phyloP scores from a whole-genome alignment of 2,113 vertebrate species.

The Myiozetetes cayanensis region DNA sequence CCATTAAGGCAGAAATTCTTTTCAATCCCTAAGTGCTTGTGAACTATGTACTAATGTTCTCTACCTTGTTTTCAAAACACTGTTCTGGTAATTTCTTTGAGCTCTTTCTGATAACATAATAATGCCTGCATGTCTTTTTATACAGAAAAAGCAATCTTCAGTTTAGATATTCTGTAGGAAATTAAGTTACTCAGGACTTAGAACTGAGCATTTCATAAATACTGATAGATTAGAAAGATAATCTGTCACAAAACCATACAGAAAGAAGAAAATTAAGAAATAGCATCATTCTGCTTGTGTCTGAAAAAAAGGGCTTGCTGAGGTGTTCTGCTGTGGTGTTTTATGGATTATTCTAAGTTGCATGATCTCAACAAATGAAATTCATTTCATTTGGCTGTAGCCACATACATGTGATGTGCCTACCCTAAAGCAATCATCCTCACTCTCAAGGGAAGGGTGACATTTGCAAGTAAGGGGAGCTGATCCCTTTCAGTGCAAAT shows the following conservation, averaged over 20 bases:
- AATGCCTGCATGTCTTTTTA: neutral
- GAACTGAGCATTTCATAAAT: neutral
- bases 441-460: neutral
- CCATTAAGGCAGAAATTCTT: slow-evolving; percentile 27
- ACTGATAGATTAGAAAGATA: neutral
- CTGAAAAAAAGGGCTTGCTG: neutral
- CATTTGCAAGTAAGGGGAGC: neutral
- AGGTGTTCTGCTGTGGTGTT: neutral
- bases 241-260: neutral
- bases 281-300: neutral
- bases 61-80: neutral
- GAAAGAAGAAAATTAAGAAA: neutral
- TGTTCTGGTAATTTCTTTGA: neutral
- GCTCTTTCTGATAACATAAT: neutral
- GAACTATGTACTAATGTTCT: neutral
- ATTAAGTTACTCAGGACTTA: neutral
- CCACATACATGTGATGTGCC: accelerated
- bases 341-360: neutral
- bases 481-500: neutral
- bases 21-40: neutral
- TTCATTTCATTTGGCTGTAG: neutral
- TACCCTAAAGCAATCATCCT: neutral
- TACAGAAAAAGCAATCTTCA: neutral
- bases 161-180: neutral
- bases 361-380: neutral